phyloP scores from a whole-genome alignment of 2,888 invertebrate species.

The Cremastinae sp. region DNA sequence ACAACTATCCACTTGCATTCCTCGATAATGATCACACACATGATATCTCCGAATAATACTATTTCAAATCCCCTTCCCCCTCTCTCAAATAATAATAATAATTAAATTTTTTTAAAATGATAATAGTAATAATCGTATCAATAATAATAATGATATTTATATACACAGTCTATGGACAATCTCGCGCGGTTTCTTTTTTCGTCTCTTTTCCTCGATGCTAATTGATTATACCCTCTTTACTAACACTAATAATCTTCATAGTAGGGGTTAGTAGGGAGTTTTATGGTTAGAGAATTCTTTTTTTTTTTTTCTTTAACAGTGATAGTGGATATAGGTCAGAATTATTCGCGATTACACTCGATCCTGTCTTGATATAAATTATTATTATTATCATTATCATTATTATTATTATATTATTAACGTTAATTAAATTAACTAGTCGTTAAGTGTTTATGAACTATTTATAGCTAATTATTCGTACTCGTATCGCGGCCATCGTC shows the following conservation, averaged over 20 bases:
- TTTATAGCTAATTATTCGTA: too few species aligned
- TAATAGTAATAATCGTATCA: slow-evolving; percentile 37
- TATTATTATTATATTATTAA: too few species aligned
- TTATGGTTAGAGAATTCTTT: slow-evolving; percentile 42
- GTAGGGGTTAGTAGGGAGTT: slow-evolving; percentile 55
- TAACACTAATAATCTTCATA: slow-evolving; percentile 57
- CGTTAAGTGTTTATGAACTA: too few species aligned
- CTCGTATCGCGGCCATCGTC: too few species aligned
- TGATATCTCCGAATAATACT: slow-evolving; percentile 50
- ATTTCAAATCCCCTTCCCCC: too few species aligned
- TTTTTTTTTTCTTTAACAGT: too few species aligned
- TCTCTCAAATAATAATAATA: too few species aligned
- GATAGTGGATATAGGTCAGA: slow-evolving; percentile 51
- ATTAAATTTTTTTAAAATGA: slow-evolving; percentile 1
- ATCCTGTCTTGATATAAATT: too few species aligned
- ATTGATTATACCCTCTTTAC: slow-evolving; percentile 64
- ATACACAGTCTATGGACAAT: slow-evolving; percentile 74
- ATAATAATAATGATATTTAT: slow-evolving; percentile 57
- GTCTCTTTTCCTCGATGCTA: slow-evolving; percentile 64
- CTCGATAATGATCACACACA: slow-evolving; percentile 43
- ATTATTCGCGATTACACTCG: slow-evolving; percentile 37
- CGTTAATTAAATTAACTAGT: too few species aligned
- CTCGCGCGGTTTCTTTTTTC: slow-evolving; percentile 53
- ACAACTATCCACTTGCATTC: slow-evolving; percentile 39
- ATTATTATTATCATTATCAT: slow-evolving; percentile 20